Evolutionary conservation across 2,113 vertebrate species (phyloP), one percentile per base, ranked within the genome.

Genomic region (Macquaria ambigua): DNA sequence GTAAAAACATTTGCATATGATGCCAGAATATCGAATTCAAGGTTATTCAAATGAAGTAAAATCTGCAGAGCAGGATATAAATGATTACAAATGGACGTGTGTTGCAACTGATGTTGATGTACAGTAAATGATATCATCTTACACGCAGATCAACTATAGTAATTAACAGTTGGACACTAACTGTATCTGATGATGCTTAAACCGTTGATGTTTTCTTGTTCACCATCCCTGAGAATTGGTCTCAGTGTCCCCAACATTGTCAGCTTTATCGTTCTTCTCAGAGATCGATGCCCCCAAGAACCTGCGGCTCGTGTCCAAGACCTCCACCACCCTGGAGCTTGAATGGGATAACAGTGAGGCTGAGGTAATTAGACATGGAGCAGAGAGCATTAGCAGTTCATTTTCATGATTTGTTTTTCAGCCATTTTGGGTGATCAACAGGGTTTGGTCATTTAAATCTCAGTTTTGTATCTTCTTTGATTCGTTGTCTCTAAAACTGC

Each of bases 331-430:
- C 68, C 96, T 99, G 20, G 97, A 98, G 82, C 94, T 99, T 0
- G 94, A 99, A 28, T 99, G 98, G 98, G 98, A 99, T 91, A 99
- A 99, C 94, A 99, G 98, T 1, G 98, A 99, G 85, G 98, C 98
- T 0, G 97, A 98, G 84, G 94, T 95, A 88, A 87, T 41, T 20
- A 59, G 21, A 64, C 64, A 7, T 2, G 34, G 16, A 11, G 2
- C 28, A 21, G 43, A 41, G n/a, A 55, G 52, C 37, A 52, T 20
- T 56, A 9, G 3, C 56, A 18, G 3, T 31, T 53, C 0, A 43
- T 25, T 23, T 61, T 21, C 0, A 25, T 55, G 31, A 62, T 74
- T 74, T 50, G 12, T 43, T 52, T 70, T 66, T 64, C n/a, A 74
- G 12, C 20, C 52, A 3, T 59, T 84, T 48, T 50, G 10, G 61